These are phyloP conservation scores for Parazoanthus swiftii DNA, from an alignment of 92 coral and sea anemone genomes.

Conservation along the genomic window DNA sequence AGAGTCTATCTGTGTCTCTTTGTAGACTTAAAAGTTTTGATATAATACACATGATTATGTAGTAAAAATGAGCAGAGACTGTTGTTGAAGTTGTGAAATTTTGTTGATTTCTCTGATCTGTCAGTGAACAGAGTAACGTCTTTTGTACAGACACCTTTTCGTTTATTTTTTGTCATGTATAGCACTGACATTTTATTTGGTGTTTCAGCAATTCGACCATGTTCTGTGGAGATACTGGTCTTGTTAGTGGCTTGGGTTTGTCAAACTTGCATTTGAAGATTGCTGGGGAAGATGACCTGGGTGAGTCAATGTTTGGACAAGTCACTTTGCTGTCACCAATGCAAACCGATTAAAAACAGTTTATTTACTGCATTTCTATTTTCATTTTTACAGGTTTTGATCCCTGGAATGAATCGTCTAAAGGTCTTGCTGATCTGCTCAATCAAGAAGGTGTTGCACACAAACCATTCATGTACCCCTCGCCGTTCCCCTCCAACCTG, in stretches of 20 bases:
- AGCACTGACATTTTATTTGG: not conserved
- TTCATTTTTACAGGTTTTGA: conserved; percentile 76
- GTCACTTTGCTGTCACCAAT: not conserved
- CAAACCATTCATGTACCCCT: conserved; percentile 35
- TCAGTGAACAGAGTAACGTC: not conserved
- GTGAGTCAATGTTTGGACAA: conserved; percentile 36
- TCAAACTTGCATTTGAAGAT: conserved; percentile 87
- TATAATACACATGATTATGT: too few species aligned
- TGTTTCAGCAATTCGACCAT: conserved; percentile 26
- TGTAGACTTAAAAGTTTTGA: too few species aligned
- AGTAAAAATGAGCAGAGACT: not conserved
- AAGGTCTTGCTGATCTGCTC: conserved; percentile 91
- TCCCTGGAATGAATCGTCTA: conserved; percentile 95
- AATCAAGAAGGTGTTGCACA: conserved; percentile 72
- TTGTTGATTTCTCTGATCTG: not conserved
- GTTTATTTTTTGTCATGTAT: not conserved
- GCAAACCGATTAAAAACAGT: not conserved
- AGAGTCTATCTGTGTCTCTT: too few species aligned
- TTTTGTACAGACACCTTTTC: not conserved
- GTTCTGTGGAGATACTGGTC: conserved; percentile 49
- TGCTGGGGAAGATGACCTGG: conserved; percentile 88
- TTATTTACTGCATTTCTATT: not conserved
- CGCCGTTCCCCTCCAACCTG: conserved; percentile 44
- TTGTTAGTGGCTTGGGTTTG: conserved; percentile 81
- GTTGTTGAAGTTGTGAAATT: not conserved